Conservation (phyloP, 2,113 vertebrate species). For the Salvelinus alpinus region DNA sequence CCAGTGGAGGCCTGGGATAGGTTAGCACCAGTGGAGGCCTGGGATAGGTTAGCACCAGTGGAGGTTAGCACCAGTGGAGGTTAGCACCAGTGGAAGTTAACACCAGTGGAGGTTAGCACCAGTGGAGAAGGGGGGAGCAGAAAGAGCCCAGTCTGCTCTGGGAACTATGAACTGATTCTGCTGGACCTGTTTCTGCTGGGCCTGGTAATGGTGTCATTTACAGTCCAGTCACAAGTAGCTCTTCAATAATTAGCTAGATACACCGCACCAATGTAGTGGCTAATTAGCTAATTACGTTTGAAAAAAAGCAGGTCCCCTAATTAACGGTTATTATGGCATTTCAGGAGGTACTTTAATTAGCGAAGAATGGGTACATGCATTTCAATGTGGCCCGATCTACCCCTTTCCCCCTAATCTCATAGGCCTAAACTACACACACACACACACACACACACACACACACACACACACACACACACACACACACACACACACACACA, state of each 20-base stretch:
- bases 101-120: constrained; percentile 76
- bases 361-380: constrained; percentile 78
- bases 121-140: constrained; percentile 64
- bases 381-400: constrained; percentile 24
- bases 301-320: constrained; percentile 86
- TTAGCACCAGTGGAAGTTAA: no score
- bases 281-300: constrained; percentile 92
- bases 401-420: neutral
- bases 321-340: constrained; percentile 92
- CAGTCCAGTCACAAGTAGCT: constrained; percentile 87
- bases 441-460: neutral
- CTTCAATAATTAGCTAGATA: constrained; percentile 83
- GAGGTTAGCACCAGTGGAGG: no score
- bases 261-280: constrained; percentile 75
- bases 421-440: no score
- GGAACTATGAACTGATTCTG: no score
- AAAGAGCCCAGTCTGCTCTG: no score
- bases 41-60: no score
- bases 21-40: no score
- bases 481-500: constrained; percentile 1
- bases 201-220: constrained; percentile 85
- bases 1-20: no score
- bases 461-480: neutral
- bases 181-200: neutral
- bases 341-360: constrained; percentile 92